Evolutionary conservation across 2,797 vertebrate genomes (phyloP).

Genomic region (Onychomys arenicola): DNA sequence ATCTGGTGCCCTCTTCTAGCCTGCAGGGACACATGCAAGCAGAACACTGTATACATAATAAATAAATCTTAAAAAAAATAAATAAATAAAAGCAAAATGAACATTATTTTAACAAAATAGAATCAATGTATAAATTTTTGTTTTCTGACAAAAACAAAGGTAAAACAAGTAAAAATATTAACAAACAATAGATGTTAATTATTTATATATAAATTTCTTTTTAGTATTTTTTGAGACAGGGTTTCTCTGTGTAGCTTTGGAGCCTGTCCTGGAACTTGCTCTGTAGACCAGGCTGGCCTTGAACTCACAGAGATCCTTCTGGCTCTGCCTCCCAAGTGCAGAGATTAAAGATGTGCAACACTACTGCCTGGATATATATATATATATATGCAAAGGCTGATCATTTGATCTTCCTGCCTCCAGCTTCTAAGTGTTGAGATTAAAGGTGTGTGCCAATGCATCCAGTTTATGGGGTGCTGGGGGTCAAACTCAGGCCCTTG

Average conservation of each 20-base stretch:
- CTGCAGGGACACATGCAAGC: no score
- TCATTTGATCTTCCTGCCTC: neutral
- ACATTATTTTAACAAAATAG: conserved; percentile 45
- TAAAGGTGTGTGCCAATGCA: neutral
- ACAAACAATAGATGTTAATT: neutral
- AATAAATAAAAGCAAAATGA: neutral
- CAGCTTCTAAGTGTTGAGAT: neutral
- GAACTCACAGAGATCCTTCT: no score
- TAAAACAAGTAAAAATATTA: conserved; percentile 41
- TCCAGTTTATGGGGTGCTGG: neutral
- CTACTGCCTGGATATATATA: no score
- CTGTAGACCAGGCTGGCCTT: no score
- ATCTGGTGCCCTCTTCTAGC: no score
- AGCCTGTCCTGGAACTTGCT: no score
- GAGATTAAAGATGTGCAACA: no score
- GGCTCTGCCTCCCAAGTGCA: no score
- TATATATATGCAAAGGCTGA: neutral
- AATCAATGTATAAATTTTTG: neutral
- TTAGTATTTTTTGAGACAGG: no score
- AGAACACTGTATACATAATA: no score
- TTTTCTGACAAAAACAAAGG: neutral
- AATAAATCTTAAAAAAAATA: no score
- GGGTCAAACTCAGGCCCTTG: neutral
- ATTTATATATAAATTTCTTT: neutral
- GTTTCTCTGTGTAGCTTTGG: no score